Conservation (phyloP, 2,113 vertebrate species). For the Salvelinus sp. region DNA sequence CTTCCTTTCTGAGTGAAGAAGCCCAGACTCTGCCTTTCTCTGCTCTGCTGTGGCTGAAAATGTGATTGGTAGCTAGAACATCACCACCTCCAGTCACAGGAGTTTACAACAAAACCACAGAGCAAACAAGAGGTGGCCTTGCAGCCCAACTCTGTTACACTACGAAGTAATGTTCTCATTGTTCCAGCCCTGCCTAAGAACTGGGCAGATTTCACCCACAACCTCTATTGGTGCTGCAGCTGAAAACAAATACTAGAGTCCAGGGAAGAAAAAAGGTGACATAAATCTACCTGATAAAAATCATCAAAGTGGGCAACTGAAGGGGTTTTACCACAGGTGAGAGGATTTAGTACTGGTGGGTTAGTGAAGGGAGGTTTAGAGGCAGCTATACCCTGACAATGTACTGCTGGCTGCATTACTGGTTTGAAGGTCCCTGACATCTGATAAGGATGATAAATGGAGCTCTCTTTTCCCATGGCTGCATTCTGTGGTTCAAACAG, state of each 20-base stretch:
- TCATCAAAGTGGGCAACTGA: constrained; percentile 9
- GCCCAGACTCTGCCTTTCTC: too few species aligned
- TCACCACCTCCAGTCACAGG: constrained; percentile 41
- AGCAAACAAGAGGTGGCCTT: constrained; percentile 53
- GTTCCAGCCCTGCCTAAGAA: constrained; percentile 50
- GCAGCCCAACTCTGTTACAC: constrained; percentile 7
- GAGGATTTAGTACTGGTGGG: background rate
- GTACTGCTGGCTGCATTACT: background rate
- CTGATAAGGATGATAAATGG: background rate
- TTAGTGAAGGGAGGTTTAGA: background rate
- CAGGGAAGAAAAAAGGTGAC: constrained; percentile 21
- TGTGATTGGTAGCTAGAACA: constrained; percentile 10
- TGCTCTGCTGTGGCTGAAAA: too few species aligned
- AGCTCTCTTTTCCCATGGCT: background rate
- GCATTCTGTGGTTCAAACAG: background rate
- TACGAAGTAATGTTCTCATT: constrained; percentile 51
- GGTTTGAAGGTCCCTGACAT: background rate
- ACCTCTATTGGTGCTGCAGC: constrained; percentile 32
- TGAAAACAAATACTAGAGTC: constrained; percentile 49
- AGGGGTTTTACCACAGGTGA: constrained; percentile 5
- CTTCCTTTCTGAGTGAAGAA: too few species aligned
- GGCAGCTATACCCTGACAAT: background rate
- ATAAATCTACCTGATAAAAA: constrained; percentile 30
- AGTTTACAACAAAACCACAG: constrained; percentile 21
- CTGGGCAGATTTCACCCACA: constrained; percentile 48